Percentiles rank a stretch among this genome's conserved stretches.
Evolutionary conservation across 2,888 invertebrate genomes (phyloP).

Genomic region (Philhelius pedissequus): DNA sequence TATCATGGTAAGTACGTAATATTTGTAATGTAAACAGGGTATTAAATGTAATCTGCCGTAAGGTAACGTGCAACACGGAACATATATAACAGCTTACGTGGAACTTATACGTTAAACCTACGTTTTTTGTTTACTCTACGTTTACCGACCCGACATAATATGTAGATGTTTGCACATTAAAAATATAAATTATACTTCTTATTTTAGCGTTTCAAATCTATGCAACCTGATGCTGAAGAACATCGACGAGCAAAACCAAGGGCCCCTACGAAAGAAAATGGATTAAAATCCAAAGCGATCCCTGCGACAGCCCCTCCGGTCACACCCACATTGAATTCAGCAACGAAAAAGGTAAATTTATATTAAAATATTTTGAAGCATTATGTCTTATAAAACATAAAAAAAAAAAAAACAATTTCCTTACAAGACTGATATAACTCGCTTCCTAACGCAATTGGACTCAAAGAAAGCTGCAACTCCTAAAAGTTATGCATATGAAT

Average conservation of each 20-base stretch:
- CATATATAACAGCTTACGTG: no score
- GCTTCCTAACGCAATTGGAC: conserved; percentile 72
- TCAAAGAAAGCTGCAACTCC: conserved; percentile 29
- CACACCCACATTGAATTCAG: conserved; percentile 11
- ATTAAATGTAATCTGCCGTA: no score
- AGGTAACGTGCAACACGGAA: no score
- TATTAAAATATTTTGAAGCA: neutral
- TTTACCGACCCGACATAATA: no score
- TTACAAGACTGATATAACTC: conserved; percentile 74
- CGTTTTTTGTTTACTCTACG: no score
- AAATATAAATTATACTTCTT: neutral
- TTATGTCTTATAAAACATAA: neutral
- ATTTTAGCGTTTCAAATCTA: conserved; percentile 75
- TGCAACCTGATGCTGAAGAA: conserved; percentile 76
- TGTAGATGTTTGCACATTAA: no score
- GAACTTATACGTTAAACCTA: no score
- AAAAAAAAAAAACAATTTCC: neutral
- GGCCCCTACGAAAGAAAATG: conserved; percentile 67
- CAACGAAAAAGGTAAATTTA: conserved; percentile 52
- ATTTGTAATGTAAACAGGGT: no score
- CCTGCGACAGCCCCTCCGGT: neutral
- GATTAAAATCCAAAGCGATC: conserved; percentile 26
- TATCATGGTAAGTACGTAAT: no score
- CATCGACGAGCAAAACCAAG: conserved; percentile 72
- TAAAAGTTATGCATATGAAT: conserved; percentile 60